Base-by-base conservation (phyloP, 2,888 invertebrate genomes). In the Iphiclides podalirius region DNA sequence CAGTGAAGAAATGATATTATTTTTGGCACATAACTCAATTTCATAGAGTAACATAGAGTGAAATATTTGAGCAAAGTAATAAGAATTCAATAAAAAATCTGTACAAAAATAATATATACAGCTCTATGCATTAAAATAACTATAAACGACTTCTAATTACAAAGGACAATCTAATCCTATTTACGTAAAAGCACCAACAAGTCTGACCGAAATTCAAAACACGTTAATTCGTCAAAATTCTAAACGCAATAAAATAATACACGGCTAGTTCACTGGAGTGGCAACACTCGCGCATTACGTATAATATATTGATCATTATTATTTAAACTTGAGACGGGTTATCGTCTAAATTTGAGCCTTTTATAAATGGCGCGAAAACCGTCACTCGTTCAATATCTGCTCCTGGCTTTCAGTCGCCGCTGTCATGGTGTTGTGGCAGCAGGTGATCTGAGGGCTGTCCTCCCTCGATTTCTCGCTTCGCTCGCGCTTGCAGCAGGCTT, bases 391-490 rank as follows among this genome's bases (percentile, higher is more conserved):
- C 23, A 83, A 61, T 36, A 88, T 87, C 51, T 85, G 79, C 52
- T 87, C 86, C 54, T 85, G 86, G 53, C 87, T 87, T 13, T 79
- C 84, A 9, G 75, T 73, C 1, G 72, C 60, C 4, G 71, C 64
- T 0, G 60, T 33, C 48, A 70, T 78, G 0, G 66, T 47, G 53
- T 72, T 71, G 42, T 74, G 76, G 52, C 85, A 87, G 59, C 87
- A 88, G 8, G 78, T 72, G 33, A 87, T 74, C 52, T 81, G 76
- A 0, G 87, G 86, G 47, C 79, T 85, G 26, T 73, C 66, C 55
- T 86, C 87, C 28, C 84, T 61, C 0, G 12, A 20, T 1, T 52
- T 57, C 8, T 60, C 65, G 35, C 69, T 64, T 33, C 69, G 64
- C 33, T 66, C 67, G 44, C 69, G 72, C 34, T 68, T 71, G 2